Percentiles rank a stretch among this genome's conserved stretches.
Evolutionary conservation across 2,888 invertebrate species (phyloP).

Genomic region (Drosophila stalkeri): DNA sequence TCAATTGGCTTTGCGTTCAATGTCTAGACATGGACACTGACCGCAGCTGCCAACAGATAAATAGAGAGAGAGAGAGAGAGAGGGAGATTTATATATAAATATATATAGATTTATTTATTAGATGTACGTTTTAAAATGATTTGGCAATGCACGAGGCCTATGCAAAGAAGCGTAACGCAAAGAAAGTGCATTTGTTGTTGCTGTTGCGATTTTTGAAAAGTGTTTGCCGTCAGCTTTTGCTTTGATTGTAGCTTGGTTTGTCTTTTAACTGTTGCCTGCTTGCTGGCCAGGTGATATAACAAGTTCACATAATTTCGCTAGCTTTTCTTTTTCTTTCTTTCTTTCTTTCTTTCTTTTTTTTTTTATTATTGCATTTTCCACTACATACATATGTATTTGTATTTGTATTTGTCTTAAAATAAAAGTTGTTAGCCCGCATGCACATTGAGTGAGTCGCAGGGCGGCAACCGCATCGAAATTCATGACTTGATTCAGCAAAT

Average conservation of each 20-base stretch:
- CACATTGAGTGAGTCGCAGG: conserved; percentile 43
- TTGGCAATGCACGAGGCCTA: conserved; percentile 69
- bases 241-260: conserved; percentile 32
- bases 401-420: conserved; percentile 32
- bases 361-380: conserved; percentile 32
- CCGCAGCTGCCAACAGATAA: conserved; percentile 48
- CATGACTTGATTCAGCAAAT: conserved; percentile 51
- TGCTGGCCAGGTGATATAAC: conserved; percentile 69
- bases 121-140: conserved; percentile 49
- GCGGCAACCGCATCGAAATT: conserved; percentile 61
- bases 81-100: conserved; percentile 2
- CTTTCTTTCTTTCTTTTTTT: conserved; percentile 37
- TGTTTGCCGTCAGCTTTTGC: conserved; percentile 50
- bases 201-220: conserved; percentile 47
- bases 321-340: conserved; percentile 54
- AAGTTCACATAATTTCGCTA: conserved; percentile 69
- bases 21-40: conserved; percentile 76
- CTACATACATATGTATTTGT: conserved; percentile 13
- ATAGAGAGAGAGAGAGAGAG: not conserved
- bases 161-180: conserved; percentile 80
- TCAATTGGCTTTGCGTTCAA: conserved; percentile 55
- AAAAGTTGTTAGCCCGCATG: conserved; percentile 51
- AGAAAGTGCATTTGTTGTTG: conserved; percentile 65
- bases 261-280: conserved; percentile 18
- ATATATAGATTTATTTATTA: conserved; percentile 32